Evolutionary conservation across 2,888 invertebrate species (phyloP).

Genomic region (Pogonocherus hispidulus): DNA sequence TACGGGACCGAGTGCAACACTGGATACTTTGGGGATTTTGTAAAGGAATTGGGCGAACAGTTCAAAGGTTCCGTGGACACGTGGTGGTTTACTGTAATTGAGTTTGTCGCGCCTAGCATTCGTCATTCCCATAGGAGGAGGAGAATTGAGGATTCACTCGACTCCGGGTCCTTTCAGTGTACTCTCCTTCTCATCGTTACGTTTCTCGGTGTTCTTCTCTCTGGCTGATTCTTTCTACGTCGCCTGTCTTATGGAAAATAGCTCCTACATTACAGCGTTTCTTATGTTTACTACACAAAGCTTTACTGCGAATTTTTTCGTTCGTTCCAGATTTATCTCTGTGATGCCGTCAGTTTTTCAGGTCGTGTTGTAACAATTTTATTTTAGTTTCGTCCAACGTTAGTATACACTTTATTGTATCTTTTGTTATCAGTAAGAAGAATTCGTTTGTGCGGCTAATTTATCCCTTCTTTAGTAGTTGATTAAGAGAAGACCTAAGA

Average conservation of each 20-base stretch:
- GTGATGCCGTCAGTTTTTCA: constrained; percentile 13
- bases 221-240: constrained; percentile 32
- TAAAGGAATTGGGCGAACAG: constrained; percentile 51
- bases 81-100: constrained; percentile 64
- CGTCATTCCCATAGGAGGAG: constrained; percentile 58
- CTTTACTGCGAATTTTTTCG: constrained; percentile 23
- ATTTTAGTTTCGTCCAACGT: not conserved
- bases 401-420: not conserved
- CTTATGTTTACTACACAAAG: constrained; percentile 42
- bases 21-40: constrained; percentile 32
- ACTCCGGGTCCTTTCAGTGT: constrained; percentile 20
- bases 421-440: constrained; percentile 2
- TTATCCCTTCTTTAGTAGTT: too few species aligned
- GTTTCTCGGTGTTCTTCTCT: constrained; percentile 32
- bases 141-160: constrained; percentile 37
- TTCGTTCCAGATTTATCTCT: constrained; percentile 16
- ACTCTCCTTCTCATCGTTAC: constrained; percentile 20
- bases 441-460: not conserved
- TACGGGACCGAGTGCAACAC: constrained; percentile 25
- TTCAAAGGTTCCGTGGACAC: constrained; percentile 64
- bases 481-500: too few species aligned
- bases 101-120: constrained; percentile 62
- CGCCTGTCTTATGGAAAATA: constrained; percentile 38
- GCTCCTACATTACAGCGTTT: constrained; percentile 39
- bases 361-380: constrained; percentile 6